A percentile compares a stretch with the other conserved stretches of the same genome.
These are phyloP conservation scores for Hystrix cristata DNA, from an alignment of 2,113 vertebrate species.

Conservation along the genomic window DNA sequence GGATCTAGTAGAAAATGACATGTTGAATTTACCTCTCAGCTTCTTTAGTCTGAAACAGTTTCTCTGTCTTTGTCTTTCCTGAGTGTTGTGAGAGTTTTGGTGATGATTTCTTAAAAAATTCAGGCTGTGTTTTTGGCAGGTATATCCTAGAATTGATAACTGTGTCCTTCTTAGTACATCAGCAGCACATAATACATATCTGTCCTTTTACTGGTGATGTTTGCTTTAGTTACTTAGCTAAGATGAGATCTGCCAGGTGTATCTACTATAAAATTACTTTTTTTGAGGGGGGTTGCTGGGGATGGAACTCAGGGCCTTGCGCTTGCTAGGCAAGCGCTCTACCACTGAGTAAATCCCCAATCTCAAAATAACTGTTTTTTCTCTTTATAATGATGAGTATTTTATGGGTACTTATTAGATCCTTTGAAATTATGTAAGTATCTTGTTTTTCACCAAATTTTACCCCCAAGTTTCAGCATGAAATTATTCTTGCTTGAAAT, in stretches of 20 bases:
- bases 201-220: neutral
- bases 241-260: neutral
- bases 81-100: slow-evolving; percentile 12
- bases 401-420: neutral
- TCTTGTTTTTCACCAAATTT: slow-evolving; percentile 37
- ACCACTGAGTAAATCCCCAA: no score
- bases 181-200: neutral
- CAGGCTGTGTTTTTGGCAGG: neutral
- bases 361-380: neutral
- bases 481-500: slow-evolving; percentile 27
- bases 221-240: neutral
- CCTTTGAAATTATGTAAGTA: slow-evolving; percentile 34
- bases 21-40: neutral
- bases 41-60: neutral
- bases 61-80: slow-evolving; percentile 38
- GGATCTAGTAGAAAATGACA: neutral
- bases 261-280: neutral
- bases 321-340: no score
- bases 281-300: no score
- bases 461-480: slow-evolving; percentile 41
- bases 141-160: neutral
- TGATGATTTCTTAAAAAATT: slow-evolving; percentile 44
- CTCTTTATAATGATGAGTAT: neutral
- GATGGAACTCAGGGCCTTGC: no score
- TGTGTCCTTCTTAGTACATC: neutral